Conservation (phyloP, 2,888 invertebrate genomes). For the Hecatera dysodea region DNA sequence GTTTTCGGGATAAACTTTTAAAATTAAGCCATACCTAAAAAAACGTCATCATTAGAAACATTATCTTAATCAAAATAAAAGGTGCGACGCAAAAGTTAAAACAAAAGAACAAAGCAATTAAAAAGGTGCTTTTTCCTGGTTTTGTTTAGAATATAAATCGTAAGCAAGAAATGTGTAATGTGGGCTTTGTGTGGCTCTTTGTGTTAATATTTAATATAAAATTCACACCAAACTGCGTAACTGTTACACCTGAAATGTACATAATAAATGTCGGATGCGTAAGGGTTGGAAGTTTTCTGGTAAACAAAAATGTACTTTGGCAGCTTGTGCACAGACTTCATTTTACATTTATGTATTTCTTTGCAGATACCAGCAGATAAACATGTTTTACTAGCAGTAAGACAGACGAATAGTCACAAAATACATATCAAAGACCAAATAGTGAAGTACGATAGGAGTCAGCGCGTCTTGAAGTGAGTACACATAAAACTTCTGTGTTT, state of each 20-base stretch:
- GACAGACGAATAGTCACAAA: conserved; percentile 95
- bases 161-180: conserved; percentile 68
- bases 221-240: conserved; percentile 82
- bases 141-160: conserved; percentile 72
- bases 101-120: conserved; percentile 48
- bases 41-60: not conserved
- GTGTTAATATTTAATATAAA: conserved; percentile 86
- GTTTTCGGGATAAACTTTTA: not conserved
- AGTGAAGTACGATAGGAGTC: conserved; percentile 94
- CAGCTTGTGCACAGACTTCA: conserved; percentile 35
- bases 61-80: conserved; percentile 39
- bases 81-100: conserved; percentile 29
- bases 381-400: conserved; percentile 94
- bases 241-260: conserved; percentile 78
- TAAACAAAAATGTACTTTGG: conserved; percentile 53
- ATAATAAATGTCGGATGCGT: conserved; percentile 75
- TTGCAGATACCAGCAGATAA: conserved; percentile 92
- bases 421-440: conserved; percentile 95
- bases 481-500: conserved; percentile 33
- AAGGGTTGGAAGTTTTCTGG: conserved; percentile 43
- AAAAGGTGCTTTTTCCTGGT: conserved; percentile 59
- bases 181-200: conserved; percentile 78
- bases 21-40: not conserved
- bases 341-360: conserved; percentile 58
- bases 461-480: conserved; percentile 93